A percentile compares a stretch with the other conserved stretches of the same genome.
phyloP scores from a whole-genome alignment of 2,797 vertebrate species.

The Novumbra hubbsi region DNA sequence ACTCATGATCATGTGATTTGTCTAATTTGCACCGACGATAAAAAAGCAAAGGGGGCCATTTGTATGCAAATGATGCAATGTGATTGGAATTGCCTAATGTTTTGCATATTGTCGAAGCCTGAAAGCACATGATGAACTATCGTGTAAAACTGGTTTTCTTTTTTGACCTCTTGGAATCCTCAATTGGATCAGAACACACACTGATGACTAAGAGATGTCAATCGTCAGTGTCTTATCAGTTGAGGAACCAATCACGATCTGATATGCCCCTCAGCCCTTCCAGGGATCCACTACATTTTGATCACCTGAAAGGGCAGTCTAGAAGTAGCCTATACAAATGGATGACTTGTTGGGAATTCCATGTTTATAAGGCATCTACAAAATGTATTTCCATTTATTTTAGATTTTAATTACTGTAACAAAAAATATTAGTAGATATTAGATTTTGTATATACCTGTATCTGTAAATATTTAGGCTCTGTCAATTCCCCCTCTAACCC shows the following conservation, averaged over 20 bases:
- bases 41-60: constrained; percentile 53
- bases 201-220: constrained; percentile 2
- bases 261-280: neutral
- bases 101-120: constrained; percentile 34
- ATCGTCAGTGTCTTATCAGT: constrained; percentile 19
- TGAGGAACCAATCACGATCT: constrained; percentile 2
- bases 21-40: constrained; percentile 51
- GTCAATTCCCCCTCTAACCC: too few relatives aligned
- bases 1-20: constrained; percentile 58
- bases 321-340: neutral
- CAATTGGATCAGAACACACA: constrained; percentile 21
- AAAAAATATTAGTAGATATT: too few relatives aligned
- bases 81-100: constrained; percentile 44
- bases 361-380: too few relatives aligned
- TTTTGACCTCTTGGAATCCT: constrained; percentile 16
- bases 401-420: too few relatives aligned
- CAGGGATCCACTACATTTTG: neutral
- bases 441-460: too few relatives aligned
- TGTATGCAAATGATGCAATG: constrained; percentile 55
- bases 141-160: constrained; percentile 25
- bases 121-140: constrained; percentile 27
- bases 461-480: too few relatives aligned
- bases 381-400: too few relatives aligned
- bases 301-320: neutral
- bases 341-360: too few relatives aligned